Evolutionary conservation across 2,797 vertebrate species (phyloP), one percentile per base, ranked within the genome.

Genomic region (Phaenicophaeus curvirostris): DNA sequence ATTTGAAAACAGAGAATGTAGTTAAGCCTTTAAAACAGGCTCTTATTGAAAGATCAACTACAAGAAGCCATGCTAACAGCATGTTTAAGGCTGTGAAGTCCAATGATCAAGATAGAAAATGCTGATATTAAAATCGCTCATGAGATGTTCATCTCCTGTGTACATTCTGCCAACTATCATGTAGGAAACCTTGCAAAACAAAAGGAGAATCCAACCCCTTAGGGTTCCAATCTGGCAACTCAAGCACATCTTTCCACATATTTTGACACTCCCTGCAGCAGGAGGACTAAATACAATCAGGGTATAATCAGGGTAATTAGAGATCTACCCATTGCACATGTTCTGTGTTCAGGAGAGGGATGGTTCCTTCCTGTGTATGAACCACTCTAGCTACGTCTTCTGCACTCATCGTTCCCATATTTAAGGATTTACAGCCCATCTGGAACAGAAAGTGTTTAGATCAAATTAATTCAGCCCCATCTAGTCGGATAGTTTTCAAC

Each of bases 21-120:
- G 44, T 94, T 85, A 77, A 85, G 53, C 48, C 44, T 89, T 89
- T 76, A 87, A 83, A 66, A 10, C 35, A 59, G 50, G 48, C 42
- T 51, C 39, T 95, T 55, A 53, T 66, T 85, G 87, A 80, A 85
- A 82, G 87, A 85, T 93, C 91, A 87, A 31, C 63, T 62, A 33
- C 42, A 66, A 73, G 68, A 71, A 80, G 51, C 37, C 71, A 65
- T 4, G 15, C 71, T 93, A 68, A 65, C 18, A 72, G 46, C 65
- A 77, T 35, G 25, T 74, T 13, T 37, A 84, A 72, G 90, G 69
- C 63, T 84, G 50, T 61, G 16, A 61, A 88, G 57, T 33, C 68
- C 74, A 77, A 80, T 4, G 39, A 74, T 83, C 28, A 55, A 67
- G 85, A 48, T 14, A 62, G 71, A 72, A 51, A 65, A 42, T 37